Base-by-base conservation (phyloP, 1,140 invertebrate genomes). In the Macrostomum lignano region DNA sequence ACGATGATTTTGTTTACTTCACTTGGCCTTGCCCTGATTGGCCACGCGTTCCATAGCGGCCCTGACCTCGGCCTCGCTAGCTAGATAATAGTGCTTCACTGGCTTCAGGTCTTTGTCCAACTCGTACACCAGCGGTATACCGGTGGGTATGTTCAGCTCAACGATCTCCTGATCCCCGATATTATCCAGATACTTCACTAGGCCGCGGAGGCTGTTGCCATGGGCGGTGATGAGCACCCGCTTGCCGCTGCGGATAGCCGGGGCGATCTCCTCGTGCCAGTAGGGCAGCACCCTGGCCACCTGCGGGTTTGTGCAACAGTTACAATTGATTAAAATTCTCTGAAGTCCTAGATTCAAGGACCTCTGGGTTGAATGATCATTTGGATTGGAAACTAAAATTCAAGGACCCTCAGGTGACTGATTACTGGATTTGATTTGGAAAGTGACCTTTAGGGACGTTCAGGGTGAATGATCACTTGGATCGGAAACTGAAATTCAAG, bases 61-160 rank as follows among this genome's bases (percentile, higher is more conserved):
- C 51, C 73, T 78, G 0, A 91, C 78, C 9, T 76, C 76, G 53
- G 79, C 79, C 46, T 82, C 75, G 47, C 82, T 75, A 10, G 79
- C 81, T 33, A 88, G 62, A 60, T 88, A 91, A 52, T 81, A 71
- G 20, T 75, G 75, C 36, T 73, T 71, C 4, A 84, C 67, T 1
- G 79, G 78, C 44, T 79, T 77, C 45, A 88, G 66, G 47, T 81
- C 67, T 42, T 73, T 74, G 56, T 88, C 76, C 44, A 91, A 57
- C 53, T 84, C 76, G 51, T 88, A 88, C 0, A 86, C 73, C 51
- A 91, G 78, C 28, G 82, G 82, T 50, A 88, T 86, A 56, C 79
- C 82, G 49, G 81, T 91, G 14, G 81, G 82, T 22, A 91, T 65
- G 58, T 91, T 88, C 2, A 88, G 58, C 31, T 67, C 69, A 73